Evolutionary conservation across 1,140 invertebrate species (phyloP), one percentile per base, ranked within the genome.

Genomic region (Mesaphorura yosii): DNA sequence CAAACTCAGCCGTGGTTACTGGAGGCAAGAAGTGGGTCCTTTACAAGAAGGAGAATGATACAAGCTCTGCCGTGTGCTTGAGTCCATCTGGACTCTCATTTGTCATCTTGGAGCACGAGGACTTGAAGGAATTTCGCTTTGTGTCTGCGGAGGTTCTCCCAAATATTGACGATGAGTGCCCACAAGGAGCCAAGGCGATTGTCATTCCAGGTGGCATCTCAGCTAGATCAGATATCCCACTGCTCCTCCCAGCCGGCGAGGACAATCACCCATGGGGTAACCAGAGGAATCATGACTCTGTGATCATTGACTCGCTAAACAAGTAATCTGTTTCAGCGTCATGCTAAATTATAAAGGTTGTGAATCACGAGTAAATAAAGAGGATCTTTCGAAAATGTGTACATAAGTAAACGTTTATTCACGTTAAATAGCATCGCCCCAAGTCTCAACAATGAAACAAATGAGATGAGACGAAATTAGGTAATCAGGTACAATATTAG

Each of bases 271-370:
- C 37, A 19, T 6, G 37, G 25, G 10, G 10, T 34, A n/a, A 34
- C 10, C n/a, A n/a, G n/a, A n/a, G n/a, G n/a, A n/a, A n/a, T n/a
- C 31, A 34, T 34, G 20, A 48, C 29, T 48, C 46, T 19, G 23
- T 48, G 5, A 48, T 48, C 28, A 31, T 48, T 27, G 46, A 48
- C 28, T 48, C 46, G 10, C 46, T 48, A 19, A 48, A 48, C 28
- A 48, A 48, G 37, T 48, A 26, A 48, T n/a, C 31, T n/a, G 26
- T 59, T 89, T 90, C 71, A 85, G 89, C 48, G 91, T 83, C 83
- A 95, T 92, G n/a, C n/a, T n/a, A 66, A 82, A 88, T 66, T 96
- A n/a, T n/a, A n/a, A n/a, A n/a, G n/a, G n/a, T n/a, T n/a, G n/a
- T n/a, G n/a, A n/a, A n/a, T n/a, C n/a, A n/a, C n/a, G n/a, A n/a